Conservation (phyloP, 2,797 vertebrate species). For the Sebastes vulpes region DNA sequence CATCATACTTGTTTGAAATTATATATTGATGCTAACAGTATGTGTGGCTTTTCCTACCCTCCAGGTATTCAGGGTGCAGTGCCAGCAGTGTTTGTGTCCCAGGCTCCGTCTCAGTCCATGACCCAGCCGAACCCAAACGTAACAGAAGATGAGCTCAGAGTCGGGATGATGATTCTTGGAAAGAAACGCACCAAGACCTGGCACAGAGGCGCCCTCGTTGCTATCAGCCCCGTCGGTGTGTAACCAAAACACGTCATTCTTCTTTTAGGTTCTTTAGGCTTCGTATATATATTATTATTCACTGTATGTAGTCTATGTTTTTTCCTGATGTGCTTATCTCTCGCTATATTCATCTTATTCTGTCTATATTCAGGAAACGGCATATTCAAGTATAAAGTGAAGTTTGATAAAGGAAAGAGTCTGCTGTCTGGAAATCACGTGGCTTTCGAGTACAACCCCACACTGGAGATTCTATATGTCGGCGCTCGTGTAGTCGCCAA, state of each 20-base stretch:
- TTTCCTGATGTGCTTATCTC: not conserved
- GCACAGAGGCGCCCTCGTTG: constrained; percentile 93
- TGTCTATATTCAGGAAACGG: constrained; percentile 83
- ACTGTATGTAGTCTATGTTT: not conserved
- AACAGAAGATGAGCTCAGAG: constrained; percentile 90
- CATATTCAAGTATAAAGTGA: constrained; percentile 94
- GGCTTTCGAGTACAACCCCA: constrained; percentile 95
- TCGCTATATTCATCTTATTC: not conserved
- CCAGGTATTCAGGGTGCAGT: constrained; percentile 53
- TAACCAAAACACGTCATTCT: not conserved
- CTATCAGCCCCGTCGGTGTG: constrained; percentile 91
- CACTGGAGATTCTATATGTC: constrained; percentile 90
- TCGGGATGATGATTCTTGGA: constrained; percentile 94
- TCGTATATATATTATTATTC: not conserved
- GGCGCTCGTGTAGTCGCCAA: constrained; percentile 96
- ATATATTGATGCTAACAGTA: not conserved
- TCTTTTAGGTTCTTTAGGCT: not conserved
- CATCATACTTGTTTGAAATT: not conserved
- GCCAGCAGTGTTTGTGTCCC: constrained; percentile 84
- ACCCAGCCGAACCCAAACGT: constrained; percentile 85
- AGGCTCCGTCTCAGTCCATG: constrained; percentile 70
- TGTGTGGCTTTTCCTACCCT: constrained; percentile 13
- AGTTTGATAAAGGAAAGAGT: constrained; percentile 98
- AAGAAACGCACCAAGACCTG: constrained; percentile 98
- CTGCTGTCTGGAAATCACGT: constrained; percentile 97